These are phyloP conservation scores for Xyrauchen texanus DNA, from an alignment of 2,113 vertebrate species.

Conservation along the genomic window DNA sequence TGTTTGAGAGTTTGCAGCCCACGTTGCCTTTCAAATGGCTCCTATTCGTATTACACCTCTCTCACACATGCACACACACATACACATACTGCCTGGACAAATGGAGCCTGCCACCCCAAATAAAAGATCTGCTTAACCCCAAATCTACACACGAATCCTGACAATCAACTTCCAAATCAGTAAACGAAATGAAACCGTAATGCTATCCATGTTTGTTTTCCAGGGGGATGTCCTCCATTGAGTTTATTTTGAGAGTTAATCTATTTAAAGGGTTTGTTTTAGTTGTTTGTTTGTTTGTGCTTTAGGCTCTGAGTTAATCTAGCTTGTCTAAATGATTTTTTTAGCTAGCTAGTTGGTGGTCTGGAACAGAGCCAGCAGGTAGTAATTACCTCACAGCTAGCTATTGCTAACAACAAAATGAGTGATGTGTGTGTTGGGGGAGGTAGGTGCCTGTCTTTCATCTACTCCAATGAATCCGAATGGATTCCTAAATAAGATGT, in stretches of 20 bases:
- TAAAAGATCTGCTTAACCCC: slow-evolving; percentile 46
- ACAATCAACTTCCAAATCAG: slow-evolving; percentile 48
- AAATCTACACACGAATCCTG: slow-evolving; percentile 47
- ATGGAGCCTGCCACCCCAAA: slow-evolving; percentile 47
- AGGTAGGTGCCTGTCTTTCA: slow-evolving; percentile 63
- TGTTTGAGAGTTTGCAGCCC: slow-evolving; percentile 66
- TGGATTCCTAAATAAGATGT: slow-evolving; percentile 42
- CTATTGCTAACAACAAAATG: slow-evolving; percentile 73
- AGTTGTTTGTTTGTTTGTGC: slow-evolving; percentile 62
- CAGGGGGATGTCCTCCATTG: not conserved
- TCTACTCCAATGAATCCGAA: slow-evolving; percentile 43
- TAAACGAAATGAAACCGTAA: slow-evolving; percentile 56
- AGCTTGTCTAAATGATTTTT: slow-evolving; percentile 61
- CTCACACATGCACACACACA: slow-evolving; percentile 11
- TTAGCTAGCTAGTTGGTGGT: slow-evolving; percentile 57
- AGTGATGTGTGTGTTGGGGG: slow-evolving; percentile 42
- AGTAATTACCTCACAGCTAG: slow-evolving; percentile 81
- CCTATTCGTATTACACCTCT: slow-evolving; percentile 51
- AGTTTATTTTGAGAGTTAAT: slow-evolving; percentile 15
- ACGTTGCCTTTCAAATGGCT: slow-evolving; percentile 65
- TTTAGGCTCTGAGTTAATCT: slow-evolving; percentile 48
- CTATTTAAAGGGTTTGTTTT: slow-evolving; percentile 9
- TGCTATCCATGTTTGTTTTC: slow-evolving; percentile 61
- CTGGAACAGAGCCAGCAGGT: slow-evolving; percentile 73
- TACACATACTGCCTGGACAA: slow-evolving; percentile 42